Evolutionary conservation across 30 jellyfish, hydroid and myxozoan genomes (phyloP).

Genomic region (Aurelia aurita): DNA sequence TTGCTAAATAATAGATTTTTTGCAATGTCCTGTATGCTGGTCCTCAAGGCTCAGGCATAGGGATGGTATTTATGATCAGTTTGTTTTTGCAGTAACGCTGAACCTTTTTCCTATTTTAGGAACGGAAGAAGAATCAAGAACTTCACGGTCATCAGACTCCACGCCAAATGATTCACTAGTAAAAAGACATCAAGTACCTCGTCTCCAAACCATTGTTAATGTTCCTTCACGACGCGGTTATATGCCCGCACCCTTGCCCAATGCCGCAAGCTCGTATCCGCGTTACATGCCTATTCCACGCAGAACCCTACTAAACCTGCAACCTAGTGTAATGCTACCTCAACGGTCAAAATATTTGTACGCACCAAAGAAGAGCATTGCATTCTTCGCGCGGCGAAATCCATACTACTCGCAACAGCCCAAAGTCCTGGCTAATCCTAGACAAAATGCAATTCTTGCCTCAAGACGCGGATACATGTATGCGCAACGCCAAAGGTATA

Average conservation of each 20-base stretch:
- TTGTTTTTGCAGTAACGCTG: too few species aligned
- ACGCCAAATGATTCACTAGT: background rate
- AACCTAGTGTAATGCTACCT: constrained; percentile 18
- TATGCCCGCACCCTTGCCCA: background rate
- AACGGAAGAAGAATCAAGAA: background rate
- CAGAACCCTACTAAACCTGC: background rate
- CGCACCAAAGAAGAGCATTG: constrained; percentile 3
- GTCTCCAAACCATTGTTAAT: background rate
- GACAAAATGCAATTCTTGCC: constrained; percentile 11
- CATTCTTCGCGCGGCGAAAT: constrained; percentile 34
- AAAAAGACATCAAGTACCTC: constrained; percentile 6
- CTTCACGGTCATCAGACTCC: background rate
- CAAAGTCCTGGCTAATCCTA: constrained; percentile 7
- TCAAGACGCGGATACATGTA: background rate
- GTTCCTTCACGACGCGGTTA: background rate
- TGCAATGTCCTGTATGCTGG: too few species aligned
- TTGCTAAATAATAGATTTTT: too few species aligned
- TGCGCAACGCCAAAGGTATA: background rate
- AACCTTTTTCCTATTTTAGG: too few species aligned
- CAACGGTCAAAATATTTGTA: constrained; percentile 1
- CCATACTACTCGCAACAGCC: constrained; percentile 28
- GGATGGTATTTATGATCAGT: too few species aligned
- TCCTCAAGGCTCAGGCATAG: too few species aligned
- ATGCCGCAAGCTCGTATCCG: background rate
- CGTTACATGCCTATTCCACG: constrained; percentile 13